Base-by-base conservation (phyloP, 2,113 vertebrate species). In the Python bivittatus region DNA sequence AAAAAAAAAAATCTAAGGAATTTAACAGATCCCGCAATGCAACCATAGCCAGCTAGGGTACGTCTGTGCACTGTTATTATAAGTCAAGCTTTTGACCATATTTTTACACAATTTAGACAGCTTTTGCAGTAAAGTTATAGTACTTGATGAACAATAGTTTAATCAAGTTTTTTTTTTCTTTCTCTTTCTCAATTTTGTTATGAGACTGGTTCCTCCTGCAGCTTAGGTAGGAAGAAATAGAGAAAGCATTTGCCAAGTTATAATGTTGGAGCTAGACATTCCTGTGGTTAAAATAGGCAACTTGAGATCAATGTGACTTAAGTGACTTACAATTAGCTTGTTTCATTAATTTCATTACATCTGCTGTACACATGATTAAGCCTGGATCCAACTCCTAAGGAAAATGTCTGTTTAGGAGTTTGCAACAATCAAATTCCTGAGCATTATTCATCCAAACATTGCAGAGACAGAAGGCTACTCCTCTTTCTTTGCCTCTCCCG, bases 101-200 rank as follows among this genome's bases (percentile, higher is more conserved):
- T 79, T 86, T 95, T 96, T 93, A 89, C 84, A 92, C 68, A 92
- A 29, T 94, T 93, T 20, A 89, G 38, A 83, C 88, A 95, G 29
- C 27, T 54, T 7, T n/a, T 91, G 22, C 85, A 94, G 53, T 94
- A 89, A 72, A 90, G 93, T 68, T 84, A 58, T 17, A 87, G 88
- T 88, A 6, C 29, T 56, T 87, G 53, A 17, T 87, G 85, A 20
- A 56, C 4, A 56, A 33, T 93, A 53, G n/a, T 57, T 44, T 6
- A 25, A 13, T 57, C 38, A 94, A 93, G 1, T 72, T 92, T 68
- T 6, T 79, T 20, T 0, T 8, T 3, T 27, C 10, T 13, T 10
- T 92, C 85, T 91, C 10, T 57, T 38, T 27, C 20, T 54, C 9
- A 3, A 56, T 6, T 61, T 64, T 53, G 84, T 33, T 22, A 33